Evolutionary conservation across 30 jellyfish, hydroid and myxozoan genomes (phyloP).

Genomic region (Turritopsis rubra): DNA sequence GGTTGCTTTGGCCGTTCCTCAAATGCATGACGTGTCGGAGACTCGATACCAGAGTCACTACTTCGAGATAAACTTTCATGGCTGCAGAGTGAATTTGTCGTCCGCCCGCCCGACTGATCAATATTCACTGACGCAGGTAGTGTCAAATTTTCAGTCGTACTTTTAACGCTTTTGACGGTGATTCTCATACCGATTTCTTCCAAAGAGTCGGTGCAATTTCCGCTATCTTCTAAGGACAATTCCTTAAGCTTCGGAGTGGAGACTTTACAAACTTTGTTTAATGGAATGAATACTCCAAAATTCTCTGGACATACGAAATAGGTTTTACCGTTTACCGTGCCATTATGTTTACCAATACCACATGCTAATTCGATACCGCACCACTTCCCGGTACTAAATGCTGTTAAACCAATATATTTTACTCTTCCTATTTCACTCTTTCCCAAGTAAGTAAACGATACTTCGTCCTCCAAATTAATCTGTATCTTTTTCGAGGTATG

Average conservation of each 20-base stretch:
- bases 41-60: constrained; percentile 38
- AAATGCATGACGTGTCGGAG: constrained; percentile 16
- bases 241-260: constrained; percentile 10
- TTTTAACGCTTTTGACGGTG: constrained; percentile 13
- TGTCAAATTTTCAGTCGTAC: too few relatives aligned
- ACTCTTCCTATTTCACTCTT: constrained; percentile 45
- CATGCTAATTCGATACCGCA: constrained; percentile 70
- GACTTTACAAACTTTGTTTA: constrained; percentile 42
- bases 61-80: constrained; percentile 1
- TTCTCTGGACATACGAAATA: constrained; percentile 66
- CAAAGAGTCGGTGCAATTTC: background rate
- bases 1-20: background rate
- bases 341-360: constrained; percentile 74
- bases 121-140: background rate
- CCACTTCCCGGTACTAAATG: constrained; percentile 74
- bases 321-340: constrained; percentile 78
- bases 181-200: constrained; percentile 22
- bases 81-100: background rate
- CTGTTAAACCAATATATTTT: constrained; percentile 65
- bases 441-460: constrained; percentile 47
- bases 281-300: constrained; percentile 80
- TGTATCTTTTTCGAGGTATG: constrained; percentile 10
- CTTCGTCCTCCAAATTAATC: constrained; percentile 50
- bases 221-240: background rate
- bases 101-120: background rate